Base-by-base conservation (phyloP, 2,113 vertebrate species). In the Semicossyphus pulcher region DNA sequence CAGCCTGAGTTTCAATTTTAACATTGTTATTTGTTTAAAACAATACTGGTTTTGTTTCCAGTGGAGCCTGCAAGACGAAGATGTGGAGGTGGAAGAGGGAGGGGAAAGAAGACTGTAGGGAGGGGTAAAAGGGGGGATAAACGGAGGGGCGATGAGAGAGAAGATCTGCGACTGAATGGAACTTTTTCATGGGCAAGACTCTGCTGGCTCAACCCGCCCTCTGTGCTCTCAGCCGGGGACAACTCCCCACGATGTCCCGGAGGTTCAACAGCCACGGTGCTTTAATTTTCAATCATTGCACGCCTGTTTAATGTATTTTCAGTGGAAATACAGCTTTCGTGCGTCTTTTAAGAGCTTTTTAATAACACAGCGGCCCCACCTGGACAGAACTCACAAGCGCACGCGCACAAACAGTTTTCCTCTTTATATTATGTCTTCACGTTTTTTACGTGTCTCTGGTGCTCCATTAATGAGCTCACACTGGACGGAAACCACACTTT, bases 81-180 rank as follows among this genome's bases (percentile, higher is more conserved):
- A 71, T 72, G 67, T 61, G 73, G 84, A 72, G 60, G 58, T 8
- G 48, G 59, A 34, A 37, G 5, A 51, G 44, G 71, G 75, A 48
- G 72, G 60, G 21, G 7, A 4, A n/a, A 0, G 8, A 25, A n/a
- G 14, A 20, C 18, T n/a, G 39, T 44, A 61, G 72, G 57, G 51
- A 4, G 4, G 57, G 21, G 11, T 9, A 14, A 58, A 12, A n/a
- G 26, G 51, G 36, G 23, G 26, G 1, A 11, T 5, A 42, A 1
- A 3, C 31, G 18, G 21, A 36, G 76, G 41, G 44, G 18, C n/a
- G 41, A 39, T 23, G 74, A 41, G 63, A 37, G 42, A 51, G 56
- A 68, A 49, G 41, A 60, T 48, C 51, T 58, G 74, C 78, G 84
- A 84, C 68, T 86, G 61, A 84, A 80, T 82, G 77, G 82, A 83